Evolutionary conservation across 2,888 invertebrate genomes (phyloP).

Genomic region (Panzeria rudis): DNA sequence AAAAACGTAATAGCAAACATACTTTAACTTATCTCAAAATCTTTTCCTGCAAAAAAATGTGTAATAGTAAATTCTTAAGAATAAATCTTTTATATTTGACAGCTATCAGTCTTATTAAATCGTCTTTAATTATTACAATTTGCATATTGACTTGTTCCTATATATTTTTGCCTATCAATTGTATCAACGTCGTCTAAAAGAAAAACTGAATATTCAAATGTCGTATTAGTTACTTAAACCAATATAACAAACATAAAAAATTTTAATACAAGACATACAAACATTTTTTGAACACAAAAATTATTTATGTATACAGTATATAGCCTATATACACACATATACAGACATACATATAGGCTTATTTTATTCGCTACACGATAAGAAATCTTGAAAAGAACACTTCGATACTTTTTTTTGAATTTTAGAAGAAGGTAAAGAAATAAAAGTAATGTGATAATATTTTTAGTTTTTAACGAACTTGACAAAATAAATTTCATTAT

Average conservation of each 20-base stretch:
- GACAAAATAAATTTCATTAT: slow-evolving; percentile 54
- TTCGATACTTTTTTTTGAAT: background rate
- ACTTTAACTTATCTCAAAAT: too few species aligned
- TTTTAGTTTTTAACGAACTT: slow-evolving; percentile 36
- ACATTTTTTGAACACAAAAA: slow-evolving; percentile 35
- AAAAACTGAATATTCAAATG: slow-evolving; percentile 49
- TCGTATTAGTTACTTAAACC: slow-evolving; percentile 50
- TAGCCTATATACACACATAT: background rate
- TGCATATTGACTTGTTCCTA: slow-evolving; percentile 42
- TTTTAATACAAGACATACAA: background rate
- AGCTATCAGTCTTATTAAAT: slow-evolving; percentile 38
- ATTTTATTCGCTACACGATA: background rate
- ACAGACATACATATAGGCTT: background rate
- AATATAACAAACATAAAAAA: too few species aligned
- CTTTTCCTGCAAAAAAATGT: too few species aligned
- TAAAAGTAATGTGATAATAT: slow-evolving; percentile 8
- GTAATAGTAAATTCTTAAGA: background rate
- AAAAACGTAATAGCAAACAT: too few species aligned
- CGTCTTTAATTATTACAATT: slow-evolving; percentile 47
- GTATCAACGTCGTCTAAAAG: slow-evolving; percentile 31
- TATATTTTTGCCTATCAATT: slow-evolving; percentile 36
- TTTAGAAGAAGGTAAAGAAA: background rate
- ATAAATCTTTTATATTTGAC: slow-evolving; percentile 30
- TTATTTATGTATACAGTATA: background rate
- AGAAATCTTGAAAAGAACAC: slow-evolving; percentile 28